Conservation (phyloP, 2,113 vertebrate genomes). For the Henicopernis longicauda region DNA sequence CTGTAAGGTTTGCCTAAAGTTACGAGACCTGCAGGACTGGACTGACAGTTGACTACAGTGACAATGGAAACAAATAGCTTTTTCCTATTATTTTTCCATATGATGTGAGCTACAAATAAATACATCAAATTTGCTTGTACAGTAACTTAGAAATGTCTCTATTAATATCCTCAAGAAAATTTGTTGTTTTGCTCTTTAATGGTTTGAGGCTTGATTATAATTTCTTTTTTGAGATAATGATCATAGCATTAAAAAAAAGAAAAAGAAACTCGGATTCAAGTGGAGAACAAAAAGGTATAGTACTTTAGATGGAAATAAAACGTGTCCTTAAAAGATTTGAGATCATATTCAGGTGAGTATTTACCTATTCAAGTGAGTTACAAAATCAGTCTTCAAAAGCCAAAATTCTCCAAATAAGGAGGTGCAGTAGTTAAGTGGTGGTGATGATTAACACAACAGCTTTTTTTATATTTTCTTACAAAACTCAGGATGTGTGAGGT, state of each 20-base stretch:
- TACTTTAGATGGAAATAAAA: neutral
- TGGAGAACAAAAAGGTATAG: neutral
- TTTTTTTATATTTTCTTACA: neutral
- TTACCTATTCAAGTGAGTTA: neutral
- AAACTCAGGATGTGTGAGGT: neutral
- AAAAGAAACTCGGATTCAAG: neutral
- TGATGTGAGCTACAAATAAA: neutral
- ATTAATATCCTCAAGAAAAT: neutral
- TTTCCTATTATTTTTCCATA: neutral
- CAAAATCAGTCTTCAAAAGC: neutral
- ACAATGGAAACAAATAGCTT: neutral
- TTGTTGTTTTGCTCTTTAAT: neutral
- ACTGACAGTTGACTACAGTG: neutral
- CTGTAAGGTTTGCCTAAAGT: neutral
- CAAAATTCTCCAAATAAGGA: neutral
- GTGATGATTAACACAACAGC: neutral
- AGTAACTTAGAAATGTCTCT: neutral
- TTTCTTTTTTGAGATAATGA: neutral
- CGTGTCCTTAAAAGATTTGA: neutral
- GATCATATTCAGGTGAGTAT: neutral
- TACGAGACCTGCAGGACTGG: neutral
- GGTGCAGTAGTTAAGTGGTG: neutral
- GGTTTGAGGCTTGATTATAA: neutral
- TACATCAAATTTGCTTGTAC: neutral
- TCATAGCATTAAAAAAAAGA: neutral